Evolutionary conservation across 2,113 vertebrate species (phyloP).

Genomic region (Pluvialis apricaria): DNA sequence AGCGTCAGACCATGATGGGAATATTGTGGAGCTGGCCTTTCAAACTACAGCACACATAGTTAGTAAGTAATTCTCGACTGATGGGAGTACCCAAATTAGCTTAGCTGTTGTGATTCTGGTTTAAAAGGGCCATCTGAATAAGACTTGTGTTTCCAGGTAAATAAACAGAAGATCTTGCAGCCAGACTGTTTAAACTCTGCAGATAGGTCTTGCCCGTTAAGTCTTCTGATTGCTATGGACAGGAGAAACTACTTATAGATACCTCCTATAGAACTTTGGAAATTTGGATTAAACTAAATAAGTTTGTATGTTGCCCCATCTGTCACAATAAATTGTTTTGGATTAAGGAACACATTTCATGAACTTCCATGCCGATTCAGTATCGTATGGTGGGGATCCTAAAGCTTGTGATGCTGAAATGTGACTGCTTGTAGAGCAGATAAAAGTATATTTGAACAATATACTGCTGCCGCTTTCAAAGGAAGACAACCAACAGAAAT

Average conservation of each 20-base stretch:
- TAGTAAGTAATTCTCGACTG: constrained; percentile 78
- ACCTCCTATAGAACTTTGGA: neutral
- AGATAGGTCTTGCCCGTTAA: neutral
- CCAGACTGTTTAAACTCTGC: neutral
- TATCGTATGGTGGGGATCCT: neutral
- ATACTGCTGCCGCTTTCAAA: neutral
- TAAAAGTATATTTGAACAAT: neutral
- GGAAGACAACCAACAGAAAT: neutral
- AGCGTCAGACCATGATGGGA: constrained; percentile 90
- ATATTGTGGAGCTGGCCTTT: constrained; percentile 95
- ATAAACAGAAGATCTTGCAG: neutral
- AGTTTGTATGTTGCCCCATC: neutral
- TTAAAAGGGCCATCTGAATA: neutral
- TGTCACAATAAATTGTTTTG: neutral
- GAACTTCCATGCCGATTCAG: neutral
- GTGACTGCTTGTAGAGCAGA: neutral
- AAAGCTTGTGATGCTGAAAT: neutral
- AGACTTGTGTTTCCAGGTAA: neutral
- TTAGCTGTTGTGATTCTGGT: neutral
- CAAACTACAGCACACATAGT: constrained; percentile 95
- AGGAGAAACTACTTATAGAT: neutral
- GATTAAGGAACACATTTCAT: neutral
- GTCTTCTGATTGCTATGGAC: neutral
- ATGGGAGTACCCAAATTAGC: neutral
- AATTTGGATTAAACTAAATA: neutral